Evolutionary conservation across 2,797 vertebrate genomes (phyloP).

Genomic region (Phalloptychus januarius): DNA sequence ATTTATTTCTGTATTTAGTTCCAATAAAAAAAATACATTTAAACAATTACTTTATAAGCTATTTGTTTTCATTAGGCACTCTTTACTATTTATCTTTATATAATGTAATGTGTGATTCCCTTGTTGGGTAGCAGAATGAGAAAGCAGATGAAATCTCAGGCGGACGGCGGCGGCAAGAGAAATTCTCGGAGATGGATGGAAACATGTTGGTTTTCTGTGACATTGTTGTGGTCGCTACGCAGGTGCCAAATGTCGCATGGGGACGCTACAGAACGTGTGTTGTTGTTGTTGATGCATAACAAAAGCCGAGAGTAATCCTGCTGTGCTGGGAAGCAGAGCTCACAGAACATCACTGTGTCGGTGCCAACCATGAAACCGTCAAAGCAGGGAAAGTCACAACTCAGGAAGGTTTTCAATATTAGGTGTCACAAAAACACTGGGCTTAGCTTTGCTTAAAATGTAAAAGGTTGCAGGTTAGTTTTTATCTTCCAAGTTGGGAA

Average conservation of each 20-base stretch:
- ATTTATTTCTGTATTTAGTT: no score
- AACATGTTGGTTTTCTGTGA: neutral
- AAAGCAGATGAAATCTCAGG: neutral
- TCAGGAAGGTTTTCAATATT: neutral
- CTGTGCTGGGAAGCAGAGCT: conserved; percentile 3
- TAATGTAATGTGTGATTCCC: neutral
- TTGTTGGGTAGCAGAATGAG: neutral
- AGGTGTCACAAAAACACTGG: neutral
- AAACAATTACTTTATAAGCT: no score
- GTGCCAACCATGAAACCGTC: neutral
- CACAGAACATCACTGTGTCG: neutral
- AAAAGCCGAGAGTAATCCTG: neutral
- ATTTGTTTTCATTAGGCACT: no score
- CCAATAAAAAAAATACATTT: no score
- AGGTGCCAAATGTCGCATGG: neutral
- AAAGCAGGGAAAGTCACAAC: neutral
- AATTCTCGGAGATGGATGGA: neutral
- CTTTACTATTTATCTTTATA: no score
- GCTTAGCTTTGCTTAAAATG: neutral
- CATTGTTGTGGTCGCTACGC: conserved; percentile 4
- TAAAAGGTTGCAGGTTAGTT: neutral
- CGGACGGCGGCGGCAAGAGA: neutral
- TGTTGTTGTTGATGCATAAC: neutral
- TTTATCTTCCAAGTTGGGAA: neutral
- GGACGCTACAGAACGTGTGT: neutral